Evolutionary conservation across 2,797 vertebrate species (phyloP).

Genomic region (Allobates femoralis): DNA sequence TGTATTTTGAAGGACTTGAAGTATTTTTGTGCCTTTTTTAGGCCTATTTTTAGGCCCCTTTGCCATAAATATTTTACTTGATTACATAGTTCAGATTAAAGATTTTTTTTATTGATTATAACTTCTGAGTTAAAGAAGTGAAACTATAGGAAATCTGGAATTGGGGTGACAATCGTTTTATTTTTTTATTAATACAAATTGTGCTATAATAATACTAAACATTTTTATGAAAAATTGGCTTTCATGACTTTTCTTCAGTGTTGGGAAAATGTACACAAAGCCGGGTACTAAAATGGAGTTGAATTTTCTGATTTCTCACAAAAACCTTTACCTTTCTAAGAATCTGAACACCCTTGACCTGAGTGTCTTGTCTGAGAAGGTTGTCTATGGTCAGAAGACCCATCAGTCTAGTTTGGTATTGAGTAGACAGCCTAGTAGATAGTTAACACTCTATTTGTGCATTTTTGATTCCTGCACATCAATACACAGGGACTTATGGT

Average conservation of each 20-base stretch:
- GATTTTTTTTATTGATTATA: neutral
- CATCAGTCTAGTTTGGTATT: no score
- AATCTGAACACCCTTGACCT: no score
- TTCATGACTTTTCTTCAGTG: neutral
- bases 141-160: neutral
- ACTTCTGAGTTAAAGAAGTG: neutral
- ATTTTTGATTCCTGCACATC: no score
- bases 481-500: no score
- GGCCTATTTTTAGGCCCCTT: constrained; percentile 67
- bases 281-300: neutral
- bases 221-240: neutral
- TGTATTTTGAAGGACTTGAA: constrained; percentile 82
- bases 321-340: neutral
- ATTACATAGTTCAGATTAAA: constrained; percentile 15
- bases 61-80: constrained; percentile 22
- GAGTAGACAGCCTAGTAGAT: no score
- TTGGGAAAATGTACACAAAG: neutral
- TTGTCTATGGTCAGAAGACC: no score
- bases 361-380: no score
- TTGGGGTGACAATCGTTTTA: constrained; percentile 4
- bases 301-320: neutral
- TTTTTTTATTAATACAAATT: constrained; percentile 12
- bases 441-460: no score
- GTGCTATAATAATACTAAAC: neutral
- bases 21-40: constrained; percentile 69